phyloP scores from a whole-genome alignment of 2,888 invertebrate genomes.

The Habrosyne pyritoides region DNA sequence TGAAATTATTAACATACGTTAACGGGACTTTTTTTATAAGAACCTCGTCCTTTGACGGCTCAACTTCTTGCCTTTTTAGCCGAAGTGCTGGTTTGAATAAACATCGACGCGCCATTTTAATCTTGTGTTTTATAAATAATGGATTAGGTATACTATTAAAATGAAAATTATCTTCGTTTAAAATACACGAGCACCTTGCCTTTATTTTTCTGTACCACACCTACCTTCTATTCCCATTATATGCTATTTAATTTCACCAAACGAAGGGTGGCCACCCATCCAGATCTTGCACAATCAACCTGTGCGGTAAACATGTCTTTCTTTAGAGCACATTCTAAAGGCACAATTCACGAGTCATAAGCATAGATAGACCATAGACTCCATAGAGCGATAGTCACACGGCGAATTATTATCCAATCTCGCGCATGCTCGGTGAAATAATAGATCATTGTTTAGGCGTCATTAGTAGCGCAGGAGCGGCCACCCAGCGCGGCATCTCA shows the following conservation, averaged over 20 bases:
- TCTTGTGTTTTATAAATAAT: no score
- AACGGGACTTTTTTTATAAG: conserved; percentile 44
- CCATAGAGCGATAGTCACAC: conserved; percentile 16
- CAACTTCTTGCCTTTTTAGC: conserved; percentile 22
- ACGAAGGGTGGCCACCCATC: not conserved
- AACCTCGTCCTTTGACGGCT: conserved; percentile 43
- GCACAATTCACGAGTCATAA: not conserved
- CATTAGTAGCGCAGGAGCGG: conserved; percentile 37
- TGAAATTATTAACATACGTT: conserved; percentile 60
- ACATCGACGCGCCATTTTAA: not conserved
- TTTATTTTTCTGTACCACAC: not conserved
- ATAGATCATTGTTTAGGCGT: conserved; percentile 68
- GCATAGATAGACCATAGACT: not conserved
- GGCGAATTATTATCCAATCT: conserved; percentile 45
- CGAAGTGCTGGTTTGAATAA: not conserved
- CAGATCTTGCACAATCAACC: not conserved
- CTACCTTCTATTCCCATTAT: not conserved
- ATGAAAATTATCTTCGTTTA: not conserved
- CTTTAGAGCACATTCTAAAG: not conserved
- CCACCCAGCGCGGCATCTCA: conserved; percentile 61
- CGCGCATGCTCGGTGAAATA: conserved; percentile 52
- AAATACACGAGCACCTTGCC: not conserved
- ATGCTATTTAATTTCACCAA: not conserved
- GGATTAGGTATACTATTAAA: not conserved
- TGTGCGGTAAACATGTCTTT: not conserved